These are phyloP conservation scores for Thereva nobilitata DNA, from an alignment of 2,888 invertebrate genomes.

Conservation along the genomic window DNA sequence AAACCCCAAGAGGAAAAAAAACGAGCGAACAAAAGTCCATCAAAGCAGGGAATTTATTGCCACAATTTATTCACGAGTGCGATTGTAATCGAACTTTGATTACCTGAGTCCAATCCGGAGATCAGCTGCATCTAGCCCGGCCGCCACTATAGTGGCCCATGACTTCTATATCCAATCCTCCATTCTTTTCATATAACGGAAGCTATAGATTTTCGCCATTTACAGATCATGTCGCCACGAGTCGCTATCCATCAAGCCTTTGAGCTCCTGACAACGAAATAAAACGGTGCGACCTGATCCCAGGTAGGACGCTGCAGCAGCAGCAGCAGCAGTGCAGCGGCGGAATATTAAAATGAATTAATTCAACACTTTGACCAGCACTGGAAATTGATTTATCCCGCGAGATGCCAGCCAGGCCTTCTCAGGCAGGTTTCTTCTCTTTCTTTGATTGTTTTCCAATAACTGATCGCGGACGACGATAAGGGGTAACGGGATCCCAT, in stretches of 20 bases:
- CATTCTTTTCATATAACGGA: slow-evolving; percentile 2
- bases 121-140: slow-evolving; percentile 12
- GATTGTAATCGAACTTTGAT: slow-evolving; percentile 27
- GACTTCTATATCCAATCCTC: not conserved
- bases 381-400: slow-evolving; percentile 29
- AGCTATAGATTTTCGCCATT: slow-evolving; percentile 29
- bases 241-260: slow-evolving; percentile 22
- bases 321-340: not conserved
- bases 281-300: not conserved
- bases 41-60: not conserved
- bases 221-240: slow-evolving; percentile 30
- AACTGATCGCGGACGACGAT: slow-evolving; percentile 15
- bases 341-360: slow-evolving; percentile 31
- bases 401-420: not conserved
- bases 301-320: slow-evolving; percentile 1
- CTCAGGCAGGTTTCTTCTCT: slow-evolving; percentile 12
- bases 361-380: slow-evolving; percentile 28
- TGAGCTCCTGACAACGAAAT: slow-evolving; percentile 4
- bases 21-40: too few relatives aligned
- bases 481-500: slow-evolving; percentile 20
- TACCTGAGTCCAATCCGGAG: slow-evolving; percentile 22
- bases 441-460: slow-evolving; percentile 27
- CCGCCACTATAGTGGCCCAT: not conserved
- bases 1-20: too few relatives aligned
- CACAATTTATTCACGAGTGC: slow-evolving; percentile 19